These are phyloP conservation scores for Chiroxiphia lanceolata DNA, from an alignment of 2,797 vertebrate genomes.

Conservation along the genomic window DNA sequence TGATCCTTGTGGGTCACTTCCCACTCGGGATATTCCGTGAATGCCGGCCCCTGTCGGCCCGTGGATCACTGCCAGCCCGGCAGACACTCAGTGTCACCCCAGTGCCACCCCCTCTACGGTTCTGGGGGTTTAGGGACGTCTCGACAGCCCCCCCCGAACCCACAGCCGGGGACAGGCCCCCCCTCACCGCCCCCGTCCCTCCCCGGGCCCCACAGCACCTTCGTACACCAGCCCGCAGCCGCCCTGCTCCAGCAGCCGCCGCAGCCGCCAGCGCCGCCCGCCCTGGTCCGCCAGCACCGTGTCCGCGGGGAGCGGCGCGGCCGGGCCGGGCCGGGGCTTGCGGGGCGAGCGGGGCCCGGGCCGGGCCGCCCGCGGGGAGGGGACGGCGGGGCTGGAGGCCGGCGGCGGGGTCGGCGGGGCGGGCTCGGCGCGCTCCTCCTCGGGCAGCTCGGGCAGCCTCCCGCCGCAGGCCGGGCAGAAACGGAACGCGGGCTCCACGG, in stretches of 20 bases:
- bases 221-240: slow-evolving; percentile 81
- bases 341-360: not conserved
- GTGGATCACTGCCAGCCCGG: not conserved
- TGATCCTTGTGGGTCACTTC: not conserved
- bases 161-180: not conserved
- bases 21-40: not conserved
- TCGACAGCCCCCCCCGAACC: not conserved
- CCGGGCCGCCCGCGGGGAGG: not conserved
- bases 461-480: slow-evolving; percentile 89
- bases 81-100: not conserved
- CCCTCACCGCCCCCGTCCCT: not conserved
- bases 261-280: slow-evolving; percentile 80
- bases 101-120: not conserved
- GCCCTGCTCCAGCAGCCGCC: slow-evolving; percentile 72
- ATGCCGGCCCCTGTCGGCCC: not conserved
- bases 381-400: not conserved
- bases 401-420: not conserved
- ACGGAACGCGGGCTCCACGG: slow-evolving; percentile 77
- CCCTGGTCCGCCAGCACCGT: slow-evolving; percentile 81
- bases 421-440: not conserved
- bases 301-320: slow-evolving; percentile 72
- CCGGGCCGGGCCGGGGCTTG: not conserved
- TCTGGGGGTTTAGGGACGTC: not conserved
- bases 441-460: slow-evolving; percentile 64
- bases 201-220: slow-evolving; percentile 71